Percentiles rank a stretch among this genome's conserved stretches.
Evolutionary conservation across 2,888 invertebrate genomes (phyloP).

Genomic region (Schizotus pectinicornis): DNA sequence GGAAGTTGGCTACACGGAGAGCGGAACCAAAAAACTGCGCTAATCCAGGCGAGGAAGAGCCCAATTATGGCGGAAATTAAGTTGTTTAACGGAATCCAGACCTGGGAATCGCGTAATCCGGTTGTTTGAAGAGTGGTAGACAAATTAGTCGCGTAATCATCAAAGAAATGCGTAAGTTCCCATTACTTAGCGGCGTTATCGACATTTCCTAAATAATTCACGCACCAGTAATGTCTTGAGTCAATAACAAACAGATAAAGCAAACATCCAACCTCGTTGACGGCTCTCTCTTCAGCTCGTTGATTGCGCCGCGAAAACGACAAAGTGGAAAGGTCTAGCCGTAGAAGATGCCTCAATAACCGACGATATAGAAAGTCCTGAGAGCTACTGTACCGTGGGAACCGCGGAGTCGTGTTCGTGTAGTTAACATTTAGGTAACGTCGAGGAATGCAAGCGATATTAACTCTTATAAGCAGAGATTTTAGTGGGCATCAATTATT

Average conservation of each 20-base stretch:
- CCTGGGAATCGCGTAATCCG: too few species aligned
- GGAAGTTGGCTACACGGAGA: not conserved
- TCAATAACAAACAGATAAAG: slow-evolving; percentile 15
- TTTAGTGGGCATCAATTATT: slow-evolving; percentile 33
- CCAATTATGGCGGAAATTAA: too few species aligned
- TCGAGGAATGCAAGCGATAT: slow-evolving; percentile 37
- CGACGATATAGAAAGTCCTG: slow-evolving; percentile 45
- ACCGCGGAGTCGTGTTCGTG: slow-evolving; percentile 50
- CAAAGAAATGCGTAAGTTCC: too few species aligned
- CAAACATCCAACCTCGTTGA: slow-evolving; percentile 10
- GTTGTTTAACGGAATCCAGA: too few species aligned
- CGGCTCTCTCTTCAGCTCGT: slow-evolving; percentile 3
- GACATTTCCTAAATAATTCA: too few species aligned
- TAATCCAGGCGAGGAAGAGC: too few species aligned
- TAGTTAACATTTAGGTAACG: slow-evolving; percentile 53
- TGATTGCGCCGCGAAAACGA: slow-evolving; percentile 12
- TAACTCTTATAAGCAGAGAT: slow-evolving; percentile 21
- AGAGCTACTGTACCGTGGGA: slow-evolving; percentile 54
- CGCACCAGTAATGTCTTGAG: slow-evolving; percentile 7
- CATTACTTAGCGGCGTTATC: too few species aligned
- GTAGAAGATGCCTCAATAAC: slow-evolving; percentile 30
- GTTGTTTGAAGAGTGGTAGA: too few species aligned
- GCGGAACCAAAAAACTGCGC: too few species aligned
- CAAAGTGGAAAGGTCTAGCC: slow-evolving; percentile 14
- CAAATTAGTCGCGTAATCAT: too few species aligned